These are phyloP conservation scores for Polymixis flavicincta DNA, from an alignment of 2,888 invertebrate species.

Conservation along the genomic window DNA sequence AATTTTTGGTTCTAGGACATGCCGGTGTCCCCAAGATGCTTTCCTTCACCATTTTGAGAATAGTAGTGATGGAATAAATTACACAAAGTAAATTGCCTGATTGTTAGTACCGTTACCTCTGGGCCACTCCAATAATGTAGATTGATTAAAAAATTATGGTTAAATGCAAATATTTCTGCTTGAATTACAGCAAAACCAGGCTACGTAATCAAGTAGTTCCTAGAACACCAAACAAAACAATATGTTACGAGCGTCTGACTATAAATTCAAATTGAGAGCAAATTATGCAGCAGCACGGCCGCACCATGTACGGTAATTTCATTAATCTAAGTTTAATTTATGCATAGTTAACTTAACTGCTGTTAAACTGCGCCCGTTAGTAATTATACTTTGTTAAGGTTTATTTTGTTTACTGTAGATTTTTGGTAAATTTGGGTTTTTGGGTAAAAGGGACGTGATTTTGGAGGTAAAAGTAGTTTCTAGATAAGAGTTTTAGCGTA, in stretches of 20 bases:
- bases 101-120: not conserved
- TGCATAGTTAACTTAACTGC: slow-evolving; percentile 71
- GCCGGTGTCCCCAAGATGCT: no score
- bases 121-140: not conserved
- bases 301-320: slow-evolving; percentile 71
- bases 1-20: not conserved
- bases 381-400: slow-evolving; percentile 60
- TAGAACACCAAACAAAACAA: slow-evolving; percentile 52
- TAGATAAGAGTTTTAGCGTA: slow-evolving; percentile 8
- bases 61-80: not conserved
- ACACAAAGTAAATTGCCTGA: no score
- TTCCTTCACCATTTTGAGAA: no score
- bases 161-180: not conserved
- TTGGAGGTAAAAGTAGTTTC: slow-evolving; percentile 32
- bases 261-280: slow-evolving; percentile 75
- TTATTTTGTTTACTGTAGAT: slow-evolving; percentile 58
- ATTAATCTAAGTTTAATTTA: slow-evolving; percentile 77
- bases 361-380: slow-evolving; percentile 58
- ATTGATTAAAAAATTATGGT: slow-evolving; percentile 4
- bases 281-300: slow-evolving; percentile 74
- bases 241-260: slow-evolving; percentile 51
- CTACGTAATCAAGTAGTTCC: slow-evolving; percentile 32
- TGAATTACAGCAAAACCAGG: slow-evolving; percentile 24
- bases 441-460: slow-evolving; percentile 22
- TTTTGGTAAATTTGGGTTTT: slow-evolving; percentile 46